Evolutionary conservation across 2,797 vertebrate genomes (phyloP), one percentile per base, ranked within the genome.

Genomic region (Darevskia mixta): DNA sequence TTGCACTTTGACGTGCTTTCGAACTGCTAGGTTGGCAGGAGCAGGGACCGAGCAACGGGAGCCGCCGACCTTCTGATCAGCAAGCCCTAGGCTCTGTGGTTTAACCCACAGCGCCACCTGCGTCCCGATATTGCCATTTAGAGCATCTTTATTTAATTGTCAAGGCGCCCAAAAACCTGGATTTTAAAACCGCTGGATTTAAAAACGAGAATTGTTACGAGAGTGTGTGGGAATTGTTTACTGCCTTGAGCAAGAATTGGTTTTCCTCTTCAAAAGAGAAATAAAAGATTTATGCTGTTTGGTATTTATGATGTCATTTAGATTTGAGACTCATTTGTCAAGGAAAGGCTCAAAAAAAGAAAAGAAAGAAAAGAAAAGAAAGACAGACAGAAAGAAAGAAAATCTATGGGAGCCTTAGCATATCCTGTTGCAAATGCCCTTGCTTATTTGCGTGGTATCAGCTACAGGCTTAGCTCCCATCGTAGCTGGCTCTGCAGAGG

Each of bases 291-390:
- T 77, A n/a, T 76, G 71, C 43, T 85, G 29, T 67, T 89, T 82
- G 83, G 35, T 84, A 45, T 88, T 88, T 79, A 45, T 45, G 75
- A 71, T 72, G 32, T 38, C 43, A n/a, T 32, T 85, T 86, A 45
- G 41, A 76, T 79, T 38, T 78, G 35, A n/a, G 77, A 10, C n/a
- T 45, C 35, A 45, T 87, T 87, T 87, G n/a, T 87, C 82, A 88
- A 61, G 49, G 73, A 64, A 38, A 84, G 25, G 41, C 10, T 58
- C 20, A 41, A 55, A 55, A 55, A 1, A 13, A 55, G 15, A 15
- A 49, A 49, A 49, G 45, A 11, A 49, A 49, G 38, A 41, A 41
- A 41, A 35, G 35, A 35, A 35, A 35, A 35, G 35, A 35, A 35
- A 35, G 35, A 35, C 35, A 35, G 35, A n/a, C n/a, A n/a, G 38